Evolutionary conservation across 2,113 vertebrate species (phyloP), one percentile per base, ranked within the genome.

Genomic region (Salvelinus alpinus): DNA sequence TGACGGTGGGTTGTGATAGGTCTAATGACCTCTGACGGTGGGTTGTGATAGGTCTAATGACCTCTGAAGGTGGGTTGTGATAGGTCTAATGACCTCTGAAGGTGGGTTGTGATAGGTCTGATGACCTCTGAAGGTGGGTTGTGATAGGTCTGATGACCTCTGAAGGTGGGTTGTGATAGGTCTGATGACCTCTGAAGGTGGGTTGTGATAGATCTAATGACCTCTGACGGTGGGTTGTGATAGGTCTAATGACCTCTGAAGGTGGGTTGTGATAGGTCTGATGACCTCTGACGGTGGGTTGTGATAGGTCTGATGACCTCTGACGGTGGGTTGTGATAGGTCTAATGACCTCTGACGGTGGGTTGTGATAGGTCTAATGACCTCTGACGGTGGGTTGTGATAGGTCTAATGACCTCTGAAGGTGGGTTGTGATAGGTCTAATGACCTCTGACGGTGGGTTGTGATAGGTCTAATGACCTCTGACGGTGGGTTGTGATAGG

Each of bases 341-440:
- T 24, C 24, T 24, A 24, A 24, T 24, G 24, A 24, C 24, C 24
- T 73, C n/a, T 70, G 64, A 66, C 1, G 24, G 24, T 24, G 24
- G 24, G 24, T 24, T 24, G 44, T 47, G 44, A 31, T 31, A 31
- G 29, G 29, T 31, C 29, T 31, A 0, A 31, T 31, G 3, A 31
- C 29, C 29, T 31, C 29, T 31, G 29, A 31, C 4, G 29, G 29
- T 31, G 29, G 29, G 3, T 31, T 31, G 29, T 31, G 29, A 74
- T 64, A 31, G 9, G 74, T 38, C n/a, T 31, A 20, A 20, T 65
- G 74, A 79, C 59, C 75, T 73, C n/a, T 70, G 62, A 64, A 25
- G 34, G 59, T 48, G 24, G 79, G 38, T 71, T 48, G 44, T 48
- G 44, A 31, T 3, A 31, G 9, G 74, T 38, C n/a, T 31, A 20